These are phyloP conservation scores for Myopa tessellatipennis DNA, from an alignment of 2,888 invertebrate genomes.

Conservation along the genomic window DNA sequence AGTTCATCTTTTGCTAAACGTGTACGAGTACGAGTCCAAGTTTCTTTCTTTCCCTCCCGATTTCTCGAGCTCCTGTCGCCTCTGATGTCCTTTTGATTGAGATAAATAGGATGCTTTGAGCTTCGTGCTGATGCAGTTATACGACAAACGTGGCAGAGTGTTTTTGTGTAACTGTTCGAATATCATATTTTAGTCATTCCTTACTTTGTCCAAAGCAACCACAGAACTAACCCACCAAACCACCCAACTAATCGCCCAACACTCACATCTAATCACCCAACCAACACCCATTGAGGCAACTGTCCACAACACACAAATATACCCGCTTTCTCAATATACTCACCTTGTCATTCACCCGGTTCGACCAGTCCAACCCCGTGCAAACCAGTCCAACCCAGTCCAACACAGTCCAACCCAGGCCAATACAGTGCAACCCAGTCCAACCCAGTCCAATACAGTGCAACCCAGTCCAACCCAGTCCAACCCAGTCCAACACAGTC, in stretches of 20 bases:
- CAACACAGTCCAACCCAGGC: too few relatives aligned
- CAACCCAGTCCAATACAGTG: background rate
- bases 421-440: background rate
- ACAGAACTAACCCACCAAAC: background rate
- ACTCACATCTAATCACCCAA: background rate
- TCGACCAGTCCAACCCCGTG: background rate
- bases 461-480: too few relatives aligned
- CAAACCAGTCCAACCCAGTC: background rate
- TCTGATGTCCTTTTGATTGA: slow-evolving; percentile 33
- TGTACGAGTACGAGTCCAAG: background rate
- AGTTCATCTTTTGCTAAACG: background rate
- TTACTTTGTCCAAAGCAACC: slow-evolving; percentile 13
- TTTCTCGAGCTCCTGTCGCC: background rate
- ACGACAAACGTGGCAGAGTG: background rate
- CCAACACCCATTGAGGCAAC: background rate
- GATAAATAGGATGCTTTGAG: slow-evolving; percentile 31
- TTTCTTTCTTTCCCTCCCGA: background rate
- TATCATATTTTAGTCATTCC: slow-evolving; percentile 31
- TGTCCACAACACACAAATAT: background rate
- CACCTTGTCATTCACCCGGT: background rate
- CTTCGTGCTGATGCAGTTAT: background rate
- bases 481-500: background rate
- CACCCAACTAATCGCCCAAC: background rate
- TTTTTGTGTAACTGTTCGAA: slow-evolving; percentile 22
- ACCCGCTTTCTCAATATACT: background rate